phyloP scores from a whole-genome alignment of 2,113 vertebrate species.

The Paradoxurus hermaphroditus region DNA sequence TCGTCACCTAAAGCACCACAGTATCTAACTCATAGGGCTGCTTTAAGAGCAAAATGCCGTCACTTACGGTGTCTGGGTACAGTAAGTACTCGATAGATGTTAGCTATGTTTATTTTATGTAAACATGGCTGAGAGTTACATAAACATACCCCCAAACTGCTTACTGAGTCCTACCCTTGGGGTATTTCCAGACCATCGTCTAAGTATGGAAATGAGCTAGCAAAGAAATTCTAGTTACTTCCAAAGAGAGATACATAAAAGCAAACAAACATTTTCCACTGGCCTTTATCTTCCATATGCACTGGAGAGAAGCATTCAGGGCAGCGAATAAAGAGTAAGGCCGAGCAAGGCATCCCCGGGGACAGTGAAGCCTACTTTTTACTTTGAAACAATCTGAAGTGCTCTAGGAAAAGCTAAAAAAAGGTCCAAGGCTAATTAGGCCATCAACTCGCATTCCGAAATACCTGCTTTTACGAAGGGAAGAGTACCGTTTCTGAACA shows the following conservation, averaged over 20 bases:
- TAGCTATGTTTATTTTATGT: background rate
- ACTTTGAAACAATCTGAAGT: background rate
- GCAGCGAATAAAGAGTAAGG: background rate
- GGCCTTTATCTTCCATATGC: background rate
- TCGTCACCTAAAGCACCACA: background rate
- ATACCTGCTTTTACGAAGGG: background rate
- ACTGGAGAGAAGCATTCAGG: background rate
- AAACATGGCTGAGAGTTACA: background rate
- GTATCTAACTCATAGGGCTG: background rate
- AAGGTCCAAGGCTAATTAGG: background rate
- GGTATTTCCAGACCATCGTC: background rate
- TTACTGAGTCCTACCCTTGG: too few relatives aligned
- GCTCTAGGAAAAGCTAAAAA: background rate
- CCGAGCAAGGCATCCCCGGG: background rate
- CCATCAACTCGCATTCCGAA: background rate
- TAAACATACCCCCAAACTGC: background rate
- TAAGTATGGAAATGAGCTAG: background rate
- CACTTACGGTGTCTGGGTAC: rapidly evolving
- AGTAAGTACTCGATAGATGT: rapidly evolving
- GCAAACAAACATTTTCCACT: background rate
- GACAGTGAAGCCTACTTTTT: background rate
- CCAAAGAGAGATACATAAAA: background rate
- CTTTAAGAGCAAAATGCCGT: background rate
- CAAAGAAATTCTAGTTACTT: background rate
- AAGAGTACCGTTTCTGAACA: background rate